Evolutionary conservation across 2,797 vertebrate genomes (phyloP), one percentile per base, ranked within the genome.

Genomic region (Pseudochromis fuscus): DNA sequence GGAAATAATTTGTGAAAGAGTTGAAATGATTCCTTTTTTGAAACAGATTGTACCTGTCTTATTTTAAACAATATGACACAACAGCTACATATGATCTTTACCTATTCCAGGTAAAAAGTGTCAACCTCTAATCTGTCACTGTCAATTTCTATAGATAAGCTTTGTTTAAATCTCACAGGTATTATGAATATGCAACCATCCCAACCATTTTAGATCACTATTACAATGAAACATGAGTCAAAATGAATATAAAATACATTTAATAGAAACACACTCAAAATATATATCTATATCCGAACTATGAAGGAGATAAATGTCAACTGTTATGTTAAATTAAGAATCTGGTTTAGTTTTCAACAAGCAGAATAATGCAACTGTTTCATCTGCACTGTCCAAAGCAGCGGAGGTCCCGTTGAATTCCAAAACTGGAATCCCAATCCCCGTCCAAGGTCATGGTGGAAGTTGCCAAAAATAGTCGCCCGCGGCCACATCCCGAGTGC

Each of bases 381-480:
- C 30, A 69, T 62, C 37, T 52, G 30, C 25, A 52, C 58, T 33
- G 58, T 42, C 25, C 46, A 72, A 79, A 76, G 84, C 77, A 84
- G 88, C 85, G 81, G 89, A 66, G 69, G 90, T 90, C 89, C 89
- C 86, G 89, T 77, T 82, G 91, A 96, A 95, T 92, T 95, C 95
- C 95, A 95, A 96, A 97, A 95, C 93, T 95, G 95, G 94, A 65
- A 51, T 38, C 18, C 33, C 94, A 95, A 95, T 92, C 92, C 92
- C 88, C 83, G 86, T 88, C 93, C 96, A 96, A 97, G 95, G 96
- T 96, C 95, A 94, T 91, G 91, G 90, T 90, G 93, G 92, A 90
- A 87, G 93, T 91, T 95, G 95, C 96, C 95, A 95, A 95, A 97
- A 96, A 98, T 97, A 98, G 94, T 92, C 87, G 83, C 93, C 94